Evolutionary conservation across 2,888 invertebrate species (phyloP).

Genomic region (Agrotis ipsilon): DNA sequence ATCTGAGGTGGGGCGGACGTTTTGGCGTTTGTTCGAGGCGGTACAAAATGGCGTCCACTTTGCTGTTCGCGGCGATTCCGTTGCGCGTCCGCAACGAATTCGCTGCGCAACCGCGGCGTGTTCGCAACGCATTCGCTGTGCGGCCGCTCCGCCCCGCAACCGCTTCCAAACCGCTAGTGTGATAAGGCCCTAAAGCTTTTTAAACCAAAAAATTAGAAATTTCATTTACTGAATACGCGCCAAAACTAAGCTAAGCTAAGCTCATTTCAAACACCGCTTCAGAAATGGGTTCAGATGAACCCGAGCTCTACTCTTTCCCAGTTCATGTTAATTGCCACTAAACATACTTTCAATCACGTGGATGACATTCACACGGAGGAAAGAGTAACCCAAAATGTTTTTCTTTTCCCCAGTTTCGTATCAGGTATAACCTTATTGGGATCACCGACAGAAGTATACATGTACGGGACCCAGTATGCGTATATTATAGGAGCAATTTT

Average conservation of each 20-base stretch:
- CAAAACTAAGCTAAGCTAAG: background rate
- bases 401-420: slow-evolving; percentile 90
- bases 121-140: no score
- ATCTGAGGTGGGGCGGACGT: no score
- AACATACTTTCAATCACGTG: background rate
- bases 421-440: slow-evolving; percentile 95
- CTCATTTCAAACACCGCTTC: background rate
- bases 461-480: slow-evolving; percentile 95
- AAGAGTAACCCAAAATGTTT: slow-evolving; percentile 14
- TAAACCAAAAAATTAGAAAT: background rate
- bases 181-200: no score
- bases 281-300: background rate
- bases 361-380: background rate
- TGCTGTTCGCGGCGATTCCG: no score
- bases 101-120: no score
- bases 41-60: no score
- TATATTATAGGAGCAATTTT: slow-evolving; percentile 92
- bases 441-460: slow-evolving; percentile 95
- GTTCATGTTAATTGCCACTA: background rate
- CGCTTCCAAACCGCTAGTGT: no score
- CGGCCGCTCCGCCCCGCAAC: no score
- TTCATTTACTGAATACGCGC: background rate
- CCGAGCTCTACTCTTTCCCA: background rate
- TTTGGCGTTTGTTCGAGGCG: no score
- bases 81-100: no score